These are phyloP conservation scores for Forbesichthys papilliferus DNA, from an alignment of 2,113 vertebrate genomes.

Conservation along the genomic window DNA sequence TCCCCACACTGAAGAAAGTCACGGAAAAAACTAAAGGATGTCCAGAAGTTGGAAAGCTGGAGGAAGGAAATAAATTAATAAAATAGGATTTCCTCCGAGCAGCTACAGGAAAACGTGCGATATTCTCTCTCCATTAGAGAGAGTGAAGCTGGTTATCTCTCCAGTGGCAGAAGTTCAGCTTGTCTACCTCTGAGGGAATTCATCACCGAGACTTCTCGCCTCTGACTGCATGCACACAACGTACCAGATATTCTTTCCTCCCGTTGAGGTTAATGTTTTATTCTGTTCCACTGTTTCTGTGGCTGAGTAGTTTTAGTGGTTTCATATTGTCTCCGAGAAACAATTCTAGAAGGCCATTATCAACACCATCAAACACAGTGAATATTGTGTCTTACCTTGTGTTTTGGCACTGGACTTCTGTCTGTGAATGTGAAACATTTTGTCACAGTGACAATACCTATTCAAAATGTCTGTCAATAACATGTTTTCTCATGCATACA, in stretches of 20 bases:
- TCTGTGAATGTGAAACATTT: too few relatives aligned
- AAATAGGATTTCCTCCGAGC: constrained; percentile 44
- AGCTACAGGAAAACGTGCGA: constrained; percentile 21
- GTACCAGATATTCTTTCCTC: background rate
- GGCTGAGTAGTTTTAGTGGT: too few relatives aligned
- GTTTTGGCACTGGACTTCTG: constrained; percentile 29
- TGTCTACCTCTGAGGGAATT: constrained; percentile 56
- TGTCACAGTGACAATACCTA: too few relatives aligned
- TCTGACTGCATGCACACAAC: constrained; percentile 21
- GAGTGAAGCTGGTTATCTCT: constrained; percentile 68
- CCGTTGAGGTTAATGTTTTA: too few relatives aligned
- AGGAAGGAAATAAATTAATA: too few relatives aligned
- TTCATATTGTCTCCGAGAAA: background rate
- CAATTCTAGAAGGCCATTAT: background rate
- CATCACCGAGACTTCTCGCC: constrained; percentile 43
- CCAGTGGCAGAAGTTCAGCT: constrained; percentile 59
- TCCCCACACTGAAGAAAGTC: too few relatives aligned
- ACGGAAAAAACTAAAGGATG: too few relatives aligned
- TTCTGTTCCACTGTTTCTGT: too few relatives aligned
- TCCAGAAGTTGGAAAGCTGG: too few relatives aligned
- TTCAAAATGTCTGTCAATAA: too few relatives aligned
- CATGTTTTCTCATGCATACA: too few relatives aligned
- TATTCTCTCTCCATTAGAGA: constrained; percentile 55
- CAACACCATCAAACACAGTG: constrained; percentile 24
- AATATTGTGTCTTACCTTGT: constrained; percentile 40